Conservation (phyloP, 2,888 invertebrate species). For the Catocala fraxini region DNA sequence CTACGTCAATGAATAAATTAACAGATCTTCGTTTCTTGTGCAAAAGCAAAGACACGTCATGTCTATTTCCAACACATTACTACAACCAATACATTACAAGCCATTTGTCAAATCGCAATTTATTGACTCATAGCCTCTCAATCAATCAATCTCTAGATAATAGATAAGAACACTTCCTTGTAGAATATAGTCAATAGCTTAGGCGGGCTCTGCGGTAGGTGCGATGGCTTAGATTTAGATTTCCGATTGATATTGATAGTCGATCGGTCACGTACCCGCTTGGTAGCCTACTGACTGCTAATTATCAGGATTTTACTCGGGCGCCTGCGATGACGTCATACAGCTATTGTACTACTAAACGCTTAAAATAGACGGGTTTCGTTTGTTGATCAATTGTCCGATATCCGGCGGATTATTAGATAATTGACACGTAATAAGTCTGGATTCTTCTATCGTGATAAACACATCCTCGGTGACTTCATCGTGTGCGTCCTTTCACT, state of each 20-base stretch:
- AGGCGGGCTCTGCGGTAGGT: slow-evolving; percentile 76
- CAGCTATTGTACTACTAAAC: slow-evolving; percentile 47
- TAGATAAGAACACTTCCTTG: slow-evolving; percentile 51
- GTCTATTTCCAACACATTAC: no score
- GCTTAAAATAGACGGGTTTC: slow-evolving; percentile 47
- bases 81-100: neutral
- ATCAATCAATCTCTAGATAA: slow-evolving; percentile 44
- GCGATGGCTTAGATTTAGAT: slow-evolving; percentile 68
- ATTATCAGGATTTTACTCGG: slow-evolving; percentile 65
- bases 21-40: no score
- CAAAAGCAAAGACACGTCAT: no score
- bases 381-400: slow-evolving; percentile 35
- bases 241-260: slow-evolving; percentile 75
- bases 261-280: slow-evolving; percentile 78
- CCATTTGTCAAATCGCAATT: slow-evolving; percentile 45
- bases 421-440: slow-evolving; percentile 18
- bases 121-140: slow-evolving; percentile 37
- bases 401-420: slow-evolving; percentile 46
- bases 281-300: slow-evolving; percentile 66
- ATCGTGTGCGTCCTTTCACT: slow-evolving; percentile 4
- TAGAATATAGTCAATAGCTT: slow-evolving; percentile 43
- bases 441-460: slow-evolving; percentile 12
- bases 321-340: slow-evolving; percentile 79
- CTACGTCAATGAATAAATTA: no score
- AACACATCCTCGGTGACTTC: slow-evolving; percentile 11